These are phyloP conservation scores for Leptopilina clavipes DNA, from an alignment of 1,140 invertebrate species.

Conservation along the genomic window DNA sequence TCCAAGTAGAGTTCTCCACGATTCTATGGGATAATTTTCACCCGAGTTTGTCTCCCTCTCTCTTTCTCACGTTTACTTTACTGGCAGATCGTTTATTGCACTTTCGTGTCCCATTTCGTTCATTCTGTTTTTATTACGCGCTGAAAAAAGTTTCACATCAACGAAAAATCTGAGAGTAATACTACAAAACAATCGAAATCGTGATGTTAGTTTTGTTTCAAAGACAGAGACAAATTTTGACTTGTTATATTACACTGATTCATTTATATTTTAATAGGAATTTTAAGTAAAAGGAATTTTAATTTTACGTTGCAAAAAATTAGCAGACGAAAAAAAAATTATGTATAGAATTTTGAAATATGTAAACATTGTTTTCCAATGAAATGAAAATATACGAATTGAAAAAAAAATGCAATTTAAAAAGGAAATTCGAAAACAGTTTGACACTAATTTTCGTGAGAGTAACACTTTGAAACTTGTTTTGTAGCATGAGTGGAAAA, in stretches of 20 bases:
- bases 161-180: neutral
- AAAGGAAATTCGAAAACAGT: too few species aligned
- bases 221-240: too few species aligned
- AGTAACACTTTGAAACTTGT: conserved; percentile 4
- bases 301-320: too few species aligned
- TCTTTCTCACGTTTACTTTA: neutral
- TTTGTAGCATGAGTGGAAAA: neutral
- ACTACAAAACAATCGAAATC: neutral
- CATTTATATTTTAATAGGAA: too few species aligned
- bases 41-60: neutral
- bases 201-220: neutral
- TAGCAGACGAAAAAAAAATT: too few species aligned
- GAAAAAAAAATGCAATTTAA: too few species aligned
- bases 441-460: neutral
- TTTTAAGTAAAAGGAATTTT: too few species aligned
- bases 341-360: too few species aligned
- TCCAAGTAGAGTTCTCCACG: neutral
- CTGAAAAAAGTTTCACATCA: neutral
- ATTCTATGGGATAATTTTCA: conserved; percentile 7
- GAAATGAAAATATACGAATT: too few species aligned
- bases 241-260: too few species aligned
- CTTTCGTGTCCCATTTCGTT: conserved; percentile 18
- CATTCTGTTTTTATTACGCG: conserved; percentile 20
- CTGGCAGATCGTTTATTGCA: conserved; percentile 10
- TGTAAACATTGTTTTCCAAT: too few species aligned